phyloP scores from a whole-genome alignment of 2,113 vertebrate genomes.

The Gallinago undulata region DNA sequence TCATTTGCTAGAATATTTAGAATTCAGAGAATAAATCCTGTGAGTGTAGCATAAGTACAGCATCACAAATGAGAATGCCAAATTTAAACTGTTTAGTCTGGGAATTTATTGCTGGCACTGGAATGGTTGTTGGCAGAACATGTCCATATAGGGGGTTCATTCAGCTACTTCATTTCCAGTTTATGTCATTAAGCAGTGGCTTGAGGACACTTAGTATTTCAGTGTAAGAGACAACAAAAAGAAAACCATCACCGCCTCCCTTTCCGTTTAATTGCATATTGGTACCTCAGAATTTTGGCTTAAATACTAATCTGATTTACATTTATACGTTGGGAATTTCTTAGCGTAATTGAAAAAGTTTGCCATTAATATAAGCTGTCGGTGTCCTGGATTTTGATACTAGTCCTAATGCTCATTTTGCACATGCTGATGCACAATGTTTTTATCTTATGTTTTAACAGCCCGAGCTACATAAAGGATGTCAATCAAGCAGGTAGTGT shows the following conservation, averaged over 20 bases:
- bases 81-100: slow-evolving; percentile 74
- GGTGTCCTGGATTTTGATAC: background rate
- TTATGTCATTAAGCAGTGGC: slow-evolving; percentile 53
- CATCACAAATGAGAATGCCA: slow-evolving; percentile 65
- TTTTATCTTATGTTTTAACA: slow-evolving; percentile 8
- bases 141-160: slow-evolving; percentile 17
- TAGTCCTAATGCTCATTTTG: slow-evolving; percentile 3
- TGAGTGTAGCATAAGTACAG: slow-evolving; percentile 35
- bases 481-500: background rate
- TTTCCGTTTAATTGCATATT: background rate
- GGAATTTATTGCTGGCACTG: slow-evolving; percentile 69
- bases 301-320: slow-evolving; percentile 38
- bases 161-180: slow-evolving; percentile 61
- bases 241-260: background rate
- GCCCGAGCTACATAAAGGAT: background rate
- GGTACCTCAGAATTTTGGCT: slow-evolving; percentile 9
- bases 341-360: slow-evolving; percentile 3
- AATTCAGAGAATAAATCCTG: slow-evolving; percentile 59
- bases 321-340: background rate
- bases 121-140: slow-evolving; percentile 53
- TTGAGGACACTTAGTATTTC: slow-evolving; percentile 60
- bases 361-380: background rate
- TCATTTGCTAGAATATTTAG: slow-evolving; percentile 55
- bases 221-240: slow-evolving; percentile 29
- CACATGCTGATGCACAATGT: background rate